Evolutionary conservation across 53 echinoderm and acorn worm species (phyloP).

Genomic region (Echinarachnius parma): DNA sequence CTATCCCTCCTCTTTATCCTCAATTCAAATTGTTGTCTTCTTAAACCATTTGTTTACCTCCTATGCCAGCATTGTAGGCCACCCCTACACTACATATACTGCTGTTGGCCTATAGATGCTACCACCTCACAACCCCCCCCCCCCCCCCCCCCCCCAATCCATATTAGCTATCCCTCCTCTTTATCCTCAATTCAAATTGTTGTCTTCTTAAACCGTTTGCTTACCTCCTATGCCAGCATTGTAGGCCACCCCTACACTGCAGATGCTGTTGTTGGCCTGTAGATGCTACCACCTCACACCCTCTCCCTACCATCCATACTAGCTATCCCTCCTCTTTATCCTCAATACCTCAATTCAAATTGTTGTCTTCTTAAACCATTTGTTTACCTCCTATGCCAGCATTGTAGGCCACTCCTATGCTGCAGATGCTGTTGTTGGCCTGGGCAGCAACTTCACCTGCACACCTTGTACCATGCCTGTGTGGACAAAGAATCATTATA

Average conservation of each 20-base stretch:
- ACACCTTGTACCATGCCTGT: constrained; percentile 87
- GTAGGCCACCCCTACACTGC: constrained; percentile 77
- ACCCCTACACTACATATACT: constrained; percentile 81
- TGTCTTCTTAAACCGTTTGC: too few species aligned
- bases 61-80: constrained; percentile 74
- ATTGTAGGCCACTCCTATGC: constrained; percentile 74
- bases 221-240: constrained; percentile 82
- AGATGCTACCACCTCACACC: constrained; percentile 76
- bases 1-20: constrained; percentile 51
- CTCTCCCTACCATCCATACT: too few species aligned
- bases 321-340: constrained; percentile 52
- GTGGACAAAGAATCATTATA: neutral
- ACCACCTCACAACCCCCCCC: too few species aligned
- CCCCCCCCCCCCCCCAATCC: too few species aligned
- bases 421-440: constrained; percentile 85
- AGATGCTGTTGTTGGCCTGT: constrained; percentile 80
- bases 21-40: constrained; percentile 61
- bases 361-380: too few species aligned
- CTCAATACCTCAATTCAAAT: constrained; percentile 58
- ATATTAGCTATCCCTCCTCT: too few species aligned
- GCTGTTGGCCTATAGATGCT: constrained; percentile 74
- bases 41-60: too few species aligned
- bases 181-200: constrained; percentile 62
- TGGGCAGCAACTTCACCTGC: constrained; percentile 78
- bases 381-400: constrained; percentile 81